A percentile compares a stretch with the other conserved stretches of the same genome.
Conservation (phyloP, 2,888 invertebrate genomes). For the Sphecodes monilicornis region DNA sequence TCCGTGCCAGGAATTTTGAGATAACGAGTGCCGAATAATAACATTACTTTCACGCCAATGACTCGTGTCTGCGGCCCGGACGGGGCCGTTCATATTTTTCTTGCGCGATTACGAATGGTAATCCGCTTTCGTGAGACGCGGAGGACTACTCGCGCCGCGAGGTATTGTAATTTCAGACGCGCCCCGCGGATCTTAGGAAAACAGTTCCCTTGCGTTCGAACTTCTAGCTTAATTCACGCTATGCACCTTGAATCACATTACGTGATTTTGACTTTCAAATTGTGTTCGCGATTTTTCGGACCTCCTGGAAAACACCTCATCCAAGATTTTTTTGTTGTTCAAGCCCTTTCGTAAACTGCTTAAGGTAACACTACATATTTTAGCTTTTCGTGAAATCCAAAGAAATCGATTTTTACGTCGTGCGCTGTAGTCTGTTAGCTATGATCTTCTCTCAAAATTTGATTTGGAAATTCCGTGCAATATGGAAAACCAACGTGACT, state of each 20-base stretch:
- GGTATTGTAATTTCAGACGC: constrained; percentile 55
- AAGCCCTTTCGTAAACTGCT: neutral
- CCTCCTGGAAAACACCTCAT: no score
- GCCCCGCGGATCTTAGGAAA: constrained; percentile 37
- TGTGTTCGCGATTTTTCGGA: neutral
- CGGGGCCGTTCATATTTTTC: constrained; percentile 49
- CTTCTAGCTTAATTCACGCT: constrained; percentile 34
- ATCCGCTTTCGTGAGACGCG: constrained; percentile 38
- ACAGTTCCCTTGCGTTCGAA: constrained; percentile 25
- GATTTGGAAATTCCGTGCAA: neutral
- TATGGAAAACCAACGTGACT: neutral
- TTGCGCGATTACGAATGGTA: constrained; percentile 54
- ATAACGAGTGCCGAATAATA: constrained; percentile 57
- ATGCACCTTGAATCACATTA: constrained; percentile 39
- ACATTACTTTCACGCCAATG: constrained; percentile 41
- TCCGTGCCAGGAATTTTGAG: constrained; percentile 23
- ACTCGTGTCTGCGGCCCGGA: constrained; percentile 27
- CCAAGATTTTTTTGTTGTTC: neutral
- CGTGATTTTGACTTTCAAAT: constrained; percentile 53
- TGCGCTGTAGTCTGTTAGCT: no score
- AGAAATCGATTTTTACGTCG: no score
- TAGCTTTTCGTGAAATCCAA: neutral
- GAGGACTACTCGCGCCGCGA: no score
- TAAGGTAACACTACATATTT: neutral
- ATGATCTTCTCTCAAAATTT: no score